Percentiles rank a stretch among this genome's conserved stretches.
Evolutionary conservation across 2,888 invertebrate genomes (phyloP).

Genomic region (Monochamus alternatus): DNA sequence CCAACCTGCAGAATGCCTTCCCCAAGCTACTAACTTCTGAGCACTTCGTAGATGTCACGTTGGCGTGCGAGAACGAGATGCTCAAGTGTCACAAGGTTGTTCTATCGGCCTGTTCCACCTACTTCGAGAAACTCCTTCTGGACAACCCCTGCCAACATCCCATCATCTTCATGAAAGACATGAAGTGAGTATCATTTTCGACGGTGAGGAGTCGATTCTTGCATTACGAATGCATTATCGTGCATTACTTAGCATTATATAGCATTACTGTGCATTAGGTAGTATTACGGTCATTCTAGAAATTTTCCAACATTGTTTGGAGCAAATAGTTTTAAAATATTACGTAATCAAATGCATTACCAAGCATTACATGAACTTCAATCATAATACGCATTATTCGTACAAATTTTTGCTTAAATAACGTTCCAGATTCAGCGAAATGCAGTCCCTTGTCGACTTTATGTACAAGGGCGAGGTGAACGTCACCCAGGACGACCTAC

Average conservation of each 20-base stretch:
- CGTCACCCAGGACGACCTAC: slow-evolving; percentile 87
- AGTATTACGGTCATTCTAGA: no score
- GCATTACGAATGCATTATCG: no score
- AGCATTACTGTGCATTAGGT: no score
- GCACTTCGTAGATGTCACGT: slow-evolving; percentile 90
- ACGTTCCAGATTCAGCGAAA: slow-evolving; percentile 80
- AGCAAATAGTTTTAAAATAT: no score
- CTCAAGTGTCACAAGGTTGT: slow-evolving; percentile 91
- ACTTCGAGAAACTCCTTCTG: slow-evolving; percentile 84
- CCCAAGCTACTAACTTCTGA: slow-evolving; percentile 84
- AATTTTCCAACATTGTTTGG: no score
- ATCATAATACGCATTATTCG: no score
- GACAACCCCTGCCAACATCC: slow-evolving; percentile 92
- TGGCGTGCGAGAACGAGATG: slow-evolving; percentile 90
- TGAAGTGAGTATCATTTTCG: slow-evolving; percentile 73
- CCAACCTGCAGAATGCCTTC: slow-evolving; percentile 85
- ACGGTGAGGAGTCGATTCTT: no score
- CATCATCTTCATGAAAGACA: slow-evolving; percentile 87
- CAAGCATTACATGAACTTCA: no score
- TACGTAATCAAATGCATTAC: no score
- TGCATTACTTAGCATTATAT: no score
- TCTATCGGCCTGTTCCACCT: slow-evolving; percentile 88
- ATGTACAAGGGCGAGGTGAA: slow-evolving; percentile 94
- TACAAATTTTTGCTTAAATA: no score
- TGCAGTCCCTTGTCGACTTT: slow-evolving; percentile 89